Base-by-base conservation (phyloP, 1,140 invertebrate species). In the Drosophila watanabei region DNA sequence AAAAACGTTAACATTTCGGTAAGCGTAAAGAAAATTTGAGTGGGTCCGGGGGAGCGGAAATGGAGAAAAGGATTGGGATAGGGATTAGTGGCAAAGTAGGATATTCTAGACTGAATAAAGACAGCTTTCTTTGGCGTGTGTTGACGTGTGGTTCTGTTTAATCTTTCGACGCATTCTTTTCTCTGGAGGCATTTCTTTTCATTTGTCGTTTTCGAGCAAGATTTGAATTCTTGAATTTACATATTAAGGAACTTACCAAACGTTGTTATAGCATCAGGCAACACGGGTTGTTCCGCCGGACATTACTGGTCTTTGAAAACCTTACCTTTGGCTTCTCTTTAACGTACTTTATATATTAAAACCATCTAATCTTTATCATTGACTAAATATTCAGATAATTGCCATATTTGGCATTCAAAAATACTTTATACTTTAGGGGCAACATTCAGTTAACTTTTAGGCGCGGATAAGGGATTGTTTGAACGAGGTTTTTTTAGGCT, bases 161-260 rank as follows among this genome's bases (percentile, higher is more conserved):
- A 49, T 49, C 60, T 41, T 78, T 72, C 68, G 63, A 62, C 72
- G 80, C 66, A 70, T 81, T 77, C 61, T 71, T 49, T 57, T 60
- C 10, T 43, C 51, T 64, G 10, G 56, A 46, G 16, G 70, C 41
- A 41, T 57, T 62, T 35, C 13, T 69, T 72, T 59, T 32, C 16
- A 13, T 30, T 30, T 51, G 4, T 70, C 81, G 75, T 89, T 91
- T 91, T 90, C 71, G 87, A 90, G 86, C 86, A 90, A 86, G 68
- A 82, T 91, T 86, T 80, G 52, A 49, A 33, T 79, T 70, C 46
- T 70, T 71, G 49, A 75, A 72, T 77, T 91, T 85, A 86, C 80
- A 87, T 85, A 89, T 91, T 83, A 76, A 57, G 59, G 49, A 85
- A 93, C 92, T 93, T 93, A 93, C 92, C 92, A 93, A 93, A 93